Evolutionary conservation across 2,888 invertebrate genomes (phyloP).

Genomic region (Coenonympha arcania): DNA sequence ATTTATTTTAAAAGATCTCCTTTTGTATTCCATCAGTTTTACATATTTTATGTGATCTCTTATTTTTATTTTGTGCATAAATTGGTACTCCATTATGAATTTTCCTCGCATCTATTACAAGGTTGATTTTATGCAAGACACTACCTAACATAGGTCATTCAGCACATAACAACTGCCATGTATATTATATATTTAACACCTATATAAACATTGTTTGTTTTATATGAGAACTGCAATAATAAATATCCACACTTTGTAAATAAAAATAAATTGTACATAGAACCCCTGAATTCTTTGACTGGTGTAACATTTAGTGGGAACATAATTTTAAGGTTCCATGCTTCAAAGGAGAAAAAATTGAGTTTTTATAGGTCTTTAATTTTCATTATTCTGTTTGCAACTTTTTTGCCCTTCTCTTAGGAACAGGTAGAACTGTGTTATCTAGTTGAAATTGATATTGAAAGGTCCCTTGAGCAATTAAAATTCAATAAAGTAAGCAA

Average conservation of each 20-base stretch:
- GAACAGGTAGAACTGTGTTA: too few relatives aligned
- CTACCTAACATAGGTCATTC: conserved; percentile 10
- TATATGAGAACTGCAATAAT: too few relatives aligned
- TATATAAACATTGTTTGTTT: background rate
- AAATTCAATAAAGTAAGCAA: too few relatives aligned
- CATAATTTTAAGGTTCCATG: too few relatives aligned
- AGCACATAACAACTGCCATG: conserved; percentile 9
- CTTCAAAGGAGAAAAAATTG: too few relatives aligned
- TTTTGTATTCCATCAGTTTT: conserved; percentile 12
- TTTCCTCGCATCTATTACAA: background rate
- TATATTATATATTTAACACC: background rate
- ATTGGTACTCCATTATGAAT: background rate
- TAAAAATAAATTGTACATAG: background rate
- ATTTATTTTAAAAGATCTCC: conserved; percentile 16
- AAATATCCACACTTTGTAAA: too few relatives aligned
- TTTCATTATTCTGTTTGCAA: too few relatives aligned
- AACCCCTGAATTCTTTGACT: background rate
- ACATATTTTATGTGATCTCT: conserved; percentile 4
- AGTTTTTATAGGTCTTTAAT: too few relatives aligned
- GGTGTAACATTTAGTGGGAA: too few relatives aligned
- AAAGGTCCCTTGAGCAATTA: too few relatives aligned
- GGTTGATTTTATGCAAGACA: background rate
- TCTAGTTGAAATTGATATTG: too few relatives aligned
- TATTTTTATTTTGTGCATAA: background rate
- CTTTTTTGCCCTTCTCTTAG: too few relatives aligned